Conservation (phyloP, 1,140 invertebrate species). For the Brachionus rubens region DNA sequence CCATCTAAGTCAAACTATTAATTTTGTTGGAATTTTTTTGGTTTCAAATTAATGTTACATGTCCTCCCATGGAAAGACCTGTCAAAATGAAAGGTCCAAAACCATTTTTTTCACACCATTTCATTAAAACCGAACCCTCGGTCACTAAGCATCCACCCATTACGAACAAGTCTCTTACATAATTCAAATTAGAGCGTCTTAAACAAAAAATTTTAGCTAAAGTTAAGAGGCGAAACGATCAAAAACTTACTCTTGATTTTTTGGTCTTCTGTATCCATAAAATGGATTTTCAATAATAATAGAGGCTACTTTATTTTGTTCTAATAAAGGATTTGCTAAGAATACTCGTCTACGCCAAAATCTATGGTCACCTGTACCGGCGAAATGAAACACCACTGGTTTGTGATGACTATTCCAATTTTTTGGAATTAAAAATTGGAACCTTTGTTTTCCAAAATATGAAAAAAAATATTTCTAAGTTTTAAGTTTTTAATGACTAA, state of each 20-base stretch:
- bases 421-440: slow-evolving; percentile 72
- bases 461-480: neutral
- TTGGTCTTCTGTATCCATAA: slow-evolving; percentile 47
- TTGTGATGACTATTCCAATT: slow-evolving; percentile 71
- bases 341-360: slow-evolving; percentile 84
- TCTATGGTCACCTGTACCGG: slow-evolving; percentile 95
- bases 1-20: slow-evolving; percentile 61
- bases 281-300: slow-evolving; percentile 83
- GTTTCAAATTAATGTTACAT: slow-evolving; percentile 59
- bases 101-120: slow-evolving; percentile 81
- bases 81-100: slow-evolving; percentile 81
- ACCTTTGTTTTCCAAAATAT: slow-evolving; percentile 51
- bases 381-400: slow-evolving; percentile 86
- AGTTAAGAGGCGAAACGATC: neutral
- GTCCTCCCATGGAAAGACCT: slow-evolving; percentile 98
- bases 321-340: slow-evolving; percentile 83
- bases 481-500: neutral
- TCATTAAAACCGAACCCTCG: slow-evolving; percentile 83
- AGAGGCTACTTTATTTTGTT: slow-evolving; percentile 83
- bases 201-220: slow-evolving; percentile 46
- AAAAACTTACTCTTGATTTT: slow-evolving; percentile 46
- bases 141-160: slow-evolving; percentile 95
- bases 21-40: neutral
- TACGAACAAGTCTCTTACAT: slow-evolving; percentile 96
- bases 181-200: slow-evolving; percentile 83